phyloP scores from a whole-genome alignment of 2,113 vertebrate genomes.

The Eretmochelys imbricata region DNA sequence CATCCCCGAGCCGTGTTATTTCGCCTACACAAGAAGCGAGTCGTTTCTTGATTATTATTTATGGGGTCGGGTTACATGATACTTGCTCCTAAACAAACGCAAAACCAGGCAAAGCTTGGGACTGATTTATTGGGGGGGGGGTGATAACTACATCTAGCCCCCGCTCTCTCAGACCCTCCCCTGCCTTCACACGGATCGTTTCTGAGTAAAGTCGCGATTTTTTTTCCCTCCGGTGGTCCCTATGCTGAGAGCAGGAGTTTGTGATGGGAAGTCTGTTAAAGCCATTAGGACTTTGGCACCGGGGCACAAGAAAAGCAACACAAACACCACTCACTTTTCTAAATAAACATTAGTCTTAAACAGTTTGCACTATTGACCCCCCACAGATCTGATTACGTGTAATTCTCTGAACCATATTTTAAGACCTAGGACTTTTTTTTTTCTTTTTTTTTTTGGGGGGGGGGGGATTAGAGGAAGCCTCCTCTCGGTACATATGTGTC shows the following conservation, averaged over 20 bases:
- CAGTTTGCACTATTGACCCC: constrained; percentile 95
- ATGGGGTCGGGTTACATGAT: background rate
- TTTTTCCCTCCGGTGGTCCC: constrained; percentile 54
- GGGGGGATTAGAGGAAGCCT: background rate
- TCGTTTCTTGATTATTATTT: background rate
- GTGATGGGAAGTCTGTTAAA: constrained; percentile 86
- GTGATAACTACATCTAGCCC: too few species aligned
- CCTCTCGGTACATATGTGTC: background rate
- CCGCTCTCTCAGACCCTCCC: background rate
- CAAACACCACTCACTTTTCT: constrained; percentile 96
- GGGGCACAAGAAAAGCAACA: constrained; percentile 87
- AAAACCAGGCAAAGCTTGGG: background rate
- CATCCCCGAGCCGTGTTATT: background rate
- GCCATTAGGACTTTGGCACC: constrained; percentile 88
- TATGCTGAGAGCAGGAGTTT: constrained; percentile 28
- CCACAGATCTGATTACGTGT: constrained; percentile 89
- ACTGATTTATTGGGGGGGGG: background rate
- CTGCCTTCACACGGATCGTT: background rate
- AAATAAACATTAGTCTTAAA: constrained; percentile 99
- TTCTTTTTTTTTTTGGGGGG: background rate
- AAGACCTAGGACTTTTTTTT: constrained; percentile 38
- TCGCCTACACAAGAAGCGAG: background rate
- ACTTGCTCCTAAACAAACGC: background rate
- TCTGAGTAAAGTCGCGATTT: too few species aligned
- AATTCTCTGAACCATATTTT: constrained; percentile 78